Base-by-base conservation (phyloP, 2,888 invertebrate species). In the Ennomos quercinarius region DNA sequence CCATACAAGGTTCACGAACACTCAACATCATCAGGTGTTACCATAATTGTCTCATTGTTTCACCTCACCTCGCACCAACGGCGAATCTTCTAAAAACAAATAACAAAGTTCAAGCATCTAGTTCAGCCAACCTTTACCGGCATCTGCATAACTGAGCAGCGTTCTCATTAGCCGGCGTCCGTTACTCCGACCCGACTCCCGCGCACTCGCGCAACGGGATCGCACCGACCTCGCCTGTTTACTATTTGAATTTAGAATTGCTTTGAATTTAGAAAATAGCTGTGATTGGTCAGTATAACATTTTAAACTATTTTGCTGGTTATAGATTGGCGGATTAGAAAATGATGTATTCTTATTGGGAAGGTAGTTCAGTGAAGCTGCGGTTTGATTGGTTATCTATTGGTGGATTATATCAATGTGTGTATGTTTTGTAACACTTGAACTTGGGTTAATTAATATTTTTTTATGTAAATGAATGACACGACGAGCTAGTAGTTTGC, bases 131-230 rank as follows among this genome's bases (percentile, higher is more conserved):
- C 72, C 71, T 71, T 69, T 69, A 63, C 58, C 59, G 76, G 80
- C 84, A 89, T 89, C 87, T 89, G 88, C 89, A 89, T 89, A 89
- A 86, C 89, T 85, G 84, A 86, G 80, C 84, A 77, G 84, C 83
- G 83, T 86, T 85, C 90, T 87, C 88, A 89, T 91, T 91, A 90
- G 84, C 82, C 75, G 73, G 70, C 80, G 83, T 82, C 91, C 91
- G 91, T 90, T 91, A 89, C 80, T 76, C 79, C 86, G 84, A 80
- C 74, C 78, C 82, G 83, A 78, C 83, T 81, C 80, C 81, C 83
- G 86, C 84, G 75, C 79, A 78, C 54, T 62, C 81, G 84, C 81
- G 71, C 80, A 82, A 82, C 82, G 82, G 82, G 80, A 82, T 77
- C 77, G 68, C 61, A 67, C 64, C 60, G 51, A 61, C 60, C 60